A percentile compares a stretch with the other conserved stretches of the same genome.
phyloP scores from a whole-genome alignment of 2,888 invertebrate genomes.

The Myopa tessellatipennis region DNA sequence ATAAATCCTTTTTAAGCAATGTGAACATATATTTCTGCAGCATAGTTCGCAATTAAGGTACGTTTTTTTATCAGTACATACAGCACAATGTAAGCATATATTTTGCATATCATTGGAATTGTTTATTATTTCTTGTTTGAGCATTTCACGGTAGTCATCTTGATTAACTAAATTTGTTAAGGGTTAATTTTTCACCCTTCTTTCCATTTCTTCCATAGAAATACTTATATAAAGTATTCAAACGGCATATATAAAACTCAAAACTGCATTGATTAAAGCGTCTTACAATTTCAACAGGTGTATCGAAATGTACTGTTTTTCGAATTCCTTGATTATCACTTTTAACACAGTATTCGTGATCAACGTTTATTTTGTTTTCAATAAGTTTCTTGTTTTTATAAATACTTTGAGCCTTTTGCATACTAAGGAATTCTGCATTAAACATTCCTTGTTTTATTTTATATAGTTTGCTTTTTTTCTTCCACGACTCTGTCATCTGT shows the following conservation, averaged over 20 bases:
- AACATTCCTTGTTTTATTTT: neutral
- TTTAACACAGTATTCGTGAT: neutral
- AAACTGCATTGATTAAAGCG: neutral
- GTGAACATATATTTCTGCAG: neutral
- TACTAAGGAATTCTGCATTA: neutral
- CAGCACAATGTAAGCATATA: conserved; percentile 4
- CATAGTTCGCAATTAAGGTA: neutral
- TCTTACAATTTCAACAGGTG: neutral
- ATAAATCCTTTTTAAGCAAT: neutral
- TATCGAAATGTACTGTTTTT: neutral
- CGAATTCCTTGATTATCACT: neutral
- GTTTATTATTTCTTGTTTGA: neutral
- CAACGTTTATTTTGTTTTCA: neutral
- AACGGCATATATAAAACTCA: conserved; percentile 1
- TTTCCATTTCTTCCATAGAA: conserved; percentile 1
- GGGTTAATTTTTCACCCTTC: neutral
- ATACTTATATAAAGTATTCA: neutral
- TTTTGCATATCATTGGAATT: conserved; percentile 2
- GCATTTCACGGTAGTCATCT: neutral
- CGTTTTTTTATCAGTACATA: neutral
- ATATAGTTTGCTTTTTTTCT: neutral
- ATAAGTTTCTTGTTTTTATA: neutral
- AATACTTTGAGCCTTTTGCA: conserved; percentile 13
- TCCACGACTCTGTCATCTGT: neutral
- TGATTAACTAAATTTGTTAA: neutral